Evolutionary conservation across 2,797 vertebrate genomes (phyloP), one percentile per base, ranked within the genome.

Genomic region (Scolopax bukidnonensis): DNA sequence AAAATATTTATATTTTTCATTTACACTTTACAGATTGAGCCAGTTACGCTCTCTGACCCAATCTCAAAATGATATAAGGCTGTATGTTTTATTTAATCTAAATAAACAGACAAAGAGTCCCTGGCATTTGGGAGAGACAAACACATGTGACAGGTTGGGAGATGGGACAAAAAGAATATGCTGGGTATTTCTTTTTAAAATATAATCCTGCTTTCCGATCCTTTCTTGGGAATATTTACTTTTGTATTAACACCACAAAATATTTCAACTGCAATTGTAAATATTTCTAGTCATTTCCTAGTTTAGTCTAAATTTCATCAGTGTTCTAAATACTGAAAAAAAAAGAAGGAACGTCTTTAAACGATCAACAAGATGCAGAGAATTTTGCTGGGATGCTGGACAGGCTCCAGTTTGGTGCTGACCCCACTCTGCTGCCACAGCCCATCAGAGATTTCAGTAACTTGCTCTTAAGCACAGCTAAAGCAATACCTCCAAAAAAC

Each of bases 1-100:
- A 88, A 89, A 96, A 95, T 96, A 94, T 96, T 96, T 80, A 71
- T 76, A 41, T 64, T 95, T 95, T 94, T 87, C 68, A 90, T 87
- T 86, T 76, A 48, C 18, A 56, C 56, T 76, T 82, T 90, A 85
- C 23, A 84, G 69, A 75, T 43, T 27, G 45, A 81, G 40, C 15
- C 65, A 83, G 59, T 73, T 71, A 68, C 15, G n/a, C 18, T 90
- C 70, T 57, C 41, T 75, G 57, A 76, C 13, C 17, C 13, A 74
- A 64, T 65, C 53, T 48, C 16, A 79, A 84, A 81, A 75, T 64
- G 18, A 88, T 13, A 69, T 1, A 67, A 74, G 84, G 36, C 18
- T 69, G 71, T 61, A 60, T 85, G 45, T 60, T 96, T 89, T 78
- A 92, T 92, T 90, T 68, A 53, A 87, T 73, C 43, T 84, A 89